Evolutionary conservation across 2,113 vertebrate genomes (phyloP).

Genomic region (Melanostigma gelatinosum): DNA sequence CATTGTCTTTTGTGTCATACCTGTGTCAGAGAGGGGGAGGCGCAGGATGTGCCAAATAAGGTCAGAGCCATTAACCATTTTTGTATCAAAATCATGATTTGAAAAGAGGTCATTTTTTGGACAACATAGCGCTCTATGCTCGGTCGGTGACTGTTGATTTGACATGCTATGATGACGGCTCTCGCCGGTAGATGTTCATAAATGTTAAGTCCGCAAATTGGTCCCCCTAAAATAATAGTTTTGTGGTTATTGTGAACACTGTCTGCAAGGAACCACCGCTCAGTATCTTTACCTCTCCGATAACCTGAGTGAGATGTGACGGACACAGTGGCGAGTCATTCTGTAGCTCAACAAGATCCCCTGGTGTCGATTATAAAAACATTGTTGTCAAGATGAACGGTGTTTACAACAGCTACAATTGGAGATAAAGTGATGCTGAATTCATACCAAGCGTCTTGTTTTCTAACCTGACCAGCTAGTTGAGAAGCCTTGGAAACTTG

Average conservation of each 20-base stretch:
- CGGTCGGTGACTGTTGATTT: background rate
- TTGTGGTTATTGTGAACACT: background rate
- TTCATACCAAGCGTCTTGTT: background rate
- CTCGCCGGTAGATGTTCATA: background rate
- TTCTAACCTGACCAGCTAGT: background rate
- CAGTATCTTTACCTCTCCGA: background rate
- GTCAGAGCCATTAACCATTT: background rate
- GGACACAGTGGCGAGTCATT: background rate
- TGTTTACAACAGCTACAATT: background rate
- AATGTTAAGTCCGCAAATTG: background rate
- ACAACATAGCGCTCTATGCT: background rate
- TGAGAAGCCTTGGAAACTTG: background rate
- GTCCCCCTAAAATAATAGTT: background rate
- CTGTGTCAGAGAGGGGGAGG: slow-evolving; percentile 1
- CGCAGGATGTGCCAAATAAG: background rate
- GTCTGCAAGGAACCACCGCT: background rate
- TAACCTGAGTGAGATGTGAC: background rate
- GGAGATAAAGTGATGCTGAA: background rate
- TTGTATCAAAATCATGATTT: background rate
- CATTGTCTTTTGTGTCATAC: slow-evolving; percentile 2
- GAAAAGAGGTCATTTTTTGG: background rate
- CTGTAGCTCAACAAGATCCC: background rate
- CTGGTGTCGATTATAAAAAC: background rate
- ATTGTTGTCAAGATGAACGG: background rate
- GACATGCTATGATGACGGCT: background rate